A percentile compares a stretch with the other conserved stretches of the same genome.
These are phyloP conservation scores for Chloroceryle inda DNA, from an alignment of 2,797 vertebrate genomes.

Conservation along the genomic window DNA sequence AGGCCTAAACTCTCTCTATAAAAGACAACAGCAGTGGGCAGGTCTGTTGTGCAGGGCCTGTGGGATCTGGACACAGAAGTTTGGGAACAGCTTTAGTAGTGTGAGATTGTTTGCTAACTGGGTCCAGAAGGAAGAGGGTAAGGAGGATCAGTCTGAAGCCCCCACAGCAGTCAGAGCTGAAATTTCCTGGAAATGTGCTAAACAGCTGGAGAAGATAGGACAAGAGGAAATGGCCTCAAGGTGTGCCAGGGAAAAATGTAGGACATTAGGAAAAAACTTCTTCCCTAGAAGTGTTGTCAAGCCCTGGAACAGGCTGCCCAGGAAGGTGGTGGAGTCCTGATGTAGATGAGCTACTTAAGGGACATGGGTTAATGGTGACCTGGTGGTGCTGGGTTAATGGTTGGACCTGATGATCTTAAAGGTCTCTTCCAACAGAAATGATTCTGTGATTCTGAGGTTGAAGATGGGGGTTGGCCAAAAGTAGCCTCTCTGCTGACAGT, in stretches of 20 bases:
- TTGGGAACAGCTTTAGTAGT: neutral
- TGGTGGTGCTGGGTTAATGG: neutral
- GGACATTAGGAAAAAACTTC: no score
- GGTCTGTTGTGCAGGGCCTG: neutral
- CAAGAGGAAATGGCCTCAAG: no score
- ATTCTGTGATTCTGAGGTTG: rapidly evolving
- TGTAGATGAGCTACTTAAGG: no score
- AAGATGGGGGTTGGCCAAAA: neutral
- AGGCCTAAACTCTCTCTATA: neutral
- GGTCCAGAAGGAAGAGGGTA: neutral
- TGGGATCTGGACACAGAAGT: neutral
- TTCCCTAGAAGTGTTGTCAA: no score
- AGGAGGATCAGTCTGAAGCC: neutral
- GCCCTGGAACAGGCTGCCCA: no score
- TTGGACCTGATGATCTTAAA: neutral
- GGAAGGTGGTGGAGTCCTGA: no score
- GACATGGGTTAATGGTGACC: neutral
- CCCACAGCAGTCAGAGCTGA: neutral
- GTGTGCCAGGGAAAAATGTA: no score
- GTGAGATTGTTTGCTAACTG: rapidly evolving
- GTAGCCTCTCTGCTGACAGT: neutral
- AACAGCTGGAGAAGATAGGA: neutral
- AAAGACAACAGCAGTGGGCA: neutral
- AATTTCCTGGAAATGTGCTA: neutral
- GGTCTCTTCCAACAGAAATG: neutral